These are phyloP conservation scores for Rhaphigaster nebulosa DNA, from an alignment of 2,888 invertebrate genomes.

Conservation along the genomic window DNA sequence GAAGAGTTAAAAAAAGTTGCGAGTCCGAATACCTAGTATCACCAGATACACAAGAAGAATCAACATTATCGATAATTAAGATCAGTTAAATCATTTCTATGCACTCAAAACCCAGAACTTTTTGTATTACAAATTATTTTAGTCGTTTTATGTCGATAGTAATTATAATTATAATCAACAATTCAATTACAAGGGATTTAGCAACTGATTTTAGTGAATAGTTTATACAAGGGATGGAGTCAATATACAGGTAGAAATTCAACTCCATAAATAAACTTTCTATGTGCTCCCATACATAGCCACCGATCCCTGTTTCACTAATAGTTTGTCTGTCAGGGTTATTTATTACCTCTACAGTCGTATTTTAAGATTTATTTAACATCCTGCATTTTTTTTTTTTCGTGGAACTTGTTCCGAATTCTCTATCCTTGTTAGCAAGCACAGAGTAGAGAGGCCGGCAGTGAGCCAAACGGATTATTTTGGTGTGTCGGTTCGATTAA, in stretches of 20 bases:
- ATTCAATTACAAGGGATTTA: background rate
- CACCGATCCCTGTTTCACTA: background rate
- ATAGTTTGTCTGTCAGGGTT: conserved; percentile 4
- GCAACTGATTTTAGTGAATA: background rate
- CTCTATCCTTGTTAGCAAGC: background rate
- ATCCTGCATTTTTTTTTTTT: background rate
- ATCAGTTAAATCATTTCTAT: too few species aligned
- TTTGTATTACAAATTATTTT: too few species aligned
- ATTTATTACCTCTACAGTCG: background rate
- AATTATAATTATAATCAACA: background rate
- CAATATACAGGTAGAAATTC: background rate
- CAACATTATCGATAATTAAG: too few species aligned
- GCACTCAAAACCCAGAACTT: too few species aligned
- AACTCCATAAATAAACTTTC: conserved; percentile 35
- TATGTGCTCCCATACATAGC: background rate
- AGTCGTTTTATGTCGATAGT: background rate
- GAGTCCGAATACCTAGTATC: too few species aligned
- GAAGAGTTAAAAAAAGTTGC: too few species aligned
- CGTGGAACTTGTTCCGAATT: background rate
- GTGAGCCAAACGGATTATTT: too few species aligned
- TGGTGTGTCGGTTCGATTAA: too few species aligned
- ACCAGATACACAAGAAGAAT: too few species aligned
- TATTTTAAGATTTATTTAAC: background rate
- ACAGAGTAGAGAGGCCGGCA: background rate
- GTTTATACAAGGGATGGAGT: background rate